A percentile compares a stretch with the other conserved stretches of the same genome.
phyloP scores from a whole-genome alignment of 2,797 vertebrate species.

The Spheniscus humboldti region DNA sequence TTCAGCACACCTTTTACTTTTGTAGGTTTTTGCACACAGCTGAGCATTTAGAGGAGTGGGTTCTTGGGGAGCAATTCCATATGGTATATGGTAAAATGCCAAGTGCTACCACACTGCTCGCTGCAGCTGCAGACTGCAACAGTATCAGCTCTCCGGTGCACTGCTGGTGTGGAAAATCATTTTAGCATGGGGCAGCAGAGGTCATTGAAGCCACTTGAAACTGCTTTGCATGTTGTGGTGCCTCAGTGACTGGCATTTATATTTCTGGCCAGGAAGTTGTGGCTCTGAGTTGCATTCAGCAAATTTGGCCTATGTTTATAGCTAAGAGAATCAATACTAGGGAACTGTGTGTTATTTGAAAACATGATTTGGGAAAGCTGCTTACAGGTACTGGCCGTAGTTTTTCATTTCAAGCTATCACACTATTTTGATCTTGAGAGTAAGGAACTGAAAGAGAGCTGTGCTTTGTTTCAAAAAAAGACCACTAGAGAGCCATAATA shows the following conservation, averaged over 20 bases:
- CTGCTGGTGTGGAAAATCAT: constrained; percentile 26
- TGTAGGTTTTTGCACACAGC: not conserved
- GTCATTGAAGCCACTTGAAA: constrained; percentile 5
- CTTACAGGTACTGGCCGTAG: not conserved
- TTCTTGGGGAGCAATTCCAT: not conserved
- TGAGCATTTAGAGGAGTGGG: not conserved
- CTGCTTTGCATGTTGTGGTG: not conserved
- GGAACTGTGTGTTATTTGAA: not conserved
- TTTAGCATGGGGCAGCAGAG: not conserved
- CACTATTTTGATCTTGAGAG: not conserved
- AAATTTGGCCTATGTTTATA: not conserved
- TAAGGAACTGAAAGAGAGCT: not conserved
- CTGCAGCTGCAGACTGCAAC: not conserved
- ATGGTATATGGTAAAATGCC: not conserved
- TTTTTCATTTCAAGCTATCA: not conserved
- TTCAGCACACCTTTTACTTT: not conserved
- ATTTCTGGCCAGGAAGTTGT: constrained; percentile 2
- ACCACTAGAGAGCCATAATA: not conserved
- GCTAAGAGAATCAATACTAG: not conserved
- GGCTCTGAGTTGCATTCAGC: constrained; percentile 24
- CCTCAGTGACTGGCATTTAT: not conserved
- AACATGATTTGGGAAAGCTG: not conserved
- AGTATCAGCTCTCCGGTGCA: not conserved
- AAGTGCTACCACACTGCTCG: not conserved
- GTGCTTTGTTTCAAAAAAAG: not conserved